phyloP scores from a whole-genome alignment of 2,888 invertebrate species.

The Protonemura montana region DNA sequence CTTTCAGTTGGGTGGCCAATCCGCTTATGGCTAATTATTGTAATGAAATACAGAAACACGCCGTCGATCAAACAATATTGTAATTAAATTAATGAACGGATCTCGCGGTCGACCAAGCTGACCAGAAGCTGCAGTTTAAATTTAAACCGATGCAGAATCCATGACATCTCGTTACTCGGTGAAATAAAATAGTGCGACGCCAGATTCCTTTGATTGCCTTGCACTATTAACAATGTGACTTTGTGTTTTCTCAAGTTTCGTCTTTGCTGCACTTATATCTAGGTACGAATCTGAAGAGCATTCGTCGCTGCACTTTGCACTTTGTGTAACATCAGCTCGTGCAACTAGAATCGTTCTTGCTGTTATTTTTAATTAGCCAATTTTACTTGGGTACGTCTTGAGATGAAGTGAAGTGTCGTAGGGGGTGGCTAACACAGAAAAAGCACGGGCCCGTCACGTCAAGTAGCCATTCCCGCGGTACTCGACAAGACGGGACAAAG shows the following conservation, averaged over 20 bases:
- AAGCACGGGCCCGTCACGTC: background rate
- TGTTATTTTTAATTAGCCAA: background rate
- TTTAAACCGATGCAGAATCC: background rate
- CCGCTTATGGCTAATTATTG: conserved; percentile 9
- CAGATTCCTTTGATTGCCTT: background rate
- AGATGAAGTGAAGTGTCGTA: background rate
- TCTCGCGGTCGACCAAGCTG: background rate
- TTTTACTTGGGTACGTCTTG: background rate
- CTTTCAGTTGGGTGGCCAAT: background rate
- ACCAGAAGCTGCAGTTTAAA: background rate
- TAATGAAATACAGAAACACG: background rate
- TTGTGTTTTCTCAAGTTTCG: background rate
- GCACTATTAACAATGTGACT: background rate
- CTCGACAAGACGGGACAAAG: background rate
- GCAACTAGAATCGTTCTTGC: background rate
- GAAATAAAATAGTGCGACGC: background rate
- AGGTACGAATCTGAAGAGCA: background rate
- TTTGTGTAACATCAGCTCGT: background rate
- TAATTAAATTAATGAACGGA: background rate
- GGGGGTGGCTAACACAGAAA: background rate
- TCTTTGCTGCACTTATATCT: background rate
- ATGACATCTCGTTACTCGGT: no score
- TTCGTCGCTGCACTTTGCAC: background rate
- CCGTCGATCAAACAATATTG: background rate
- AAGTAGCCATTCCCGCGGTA: background rate